phyloP scores from a whole-genome alignment of 2,797 vertebrate species.

The Cossypha heuglini region DNA sequence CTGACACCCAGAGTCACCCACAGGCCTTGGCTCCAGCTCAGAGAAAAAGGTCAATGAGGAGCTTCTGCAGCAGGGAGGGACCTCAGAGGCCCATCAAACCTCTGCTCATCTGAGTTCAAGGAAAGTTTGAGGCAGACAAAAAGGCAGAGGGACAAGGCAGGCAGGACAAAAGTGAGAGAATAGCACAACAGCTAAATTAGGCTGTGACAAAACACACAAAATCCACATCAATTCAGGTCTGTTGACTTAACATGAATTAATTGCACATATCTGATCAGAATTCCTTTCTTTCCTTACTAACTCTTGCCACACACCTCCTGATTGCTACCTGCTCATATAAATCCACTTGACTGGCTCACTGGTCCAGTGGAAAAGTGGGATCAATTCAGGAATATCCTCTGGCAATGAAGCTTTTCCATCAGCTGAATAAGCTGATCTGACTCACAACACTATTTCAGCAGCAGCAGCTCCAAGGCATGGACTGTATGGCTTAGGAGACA shows the following conservation, averaged over 20 bases:
- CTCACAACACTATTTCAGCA: background rate
- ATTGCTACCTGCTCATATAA: background rate
- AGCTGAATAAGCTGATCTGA: background rate
- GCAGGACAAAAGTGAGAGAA: background rate
- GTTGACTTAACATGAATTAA: background rate
- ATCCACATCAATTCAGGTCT: rapidly evolving
- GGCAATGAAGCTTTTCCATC: background rate
- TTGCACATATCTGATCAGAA: background rate
- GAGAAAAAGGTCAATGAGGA: background rate
- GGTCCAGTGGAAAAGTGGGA: background rate
- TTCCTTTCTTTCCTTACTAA: background rate
- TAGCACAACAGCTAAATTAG: background rate
- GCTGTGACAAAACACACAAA: background rate
- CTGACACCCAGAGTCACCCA: background rate
- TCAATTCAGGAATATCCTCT: background rate
- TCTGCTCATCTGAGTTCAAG: background rate
- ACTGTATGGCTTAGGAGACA: background rate
- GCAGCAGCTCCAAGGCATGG: background rate
- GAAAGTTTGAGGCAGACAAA: background rate
- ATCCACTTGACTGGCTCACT: background rate
- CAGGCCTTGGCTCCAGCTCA: background rate
- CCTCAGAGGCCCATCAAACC: background rate
- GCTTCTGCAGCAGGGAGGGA: background rate
- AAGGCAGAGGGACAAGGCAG: background rate
- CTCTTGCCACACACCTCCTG: background rate